These are phyloP conservation scores for Parnassius smintheus DNA, from an alignment of 2,888 invertebrate genomes.

Conservation along the genomic window DNA sequence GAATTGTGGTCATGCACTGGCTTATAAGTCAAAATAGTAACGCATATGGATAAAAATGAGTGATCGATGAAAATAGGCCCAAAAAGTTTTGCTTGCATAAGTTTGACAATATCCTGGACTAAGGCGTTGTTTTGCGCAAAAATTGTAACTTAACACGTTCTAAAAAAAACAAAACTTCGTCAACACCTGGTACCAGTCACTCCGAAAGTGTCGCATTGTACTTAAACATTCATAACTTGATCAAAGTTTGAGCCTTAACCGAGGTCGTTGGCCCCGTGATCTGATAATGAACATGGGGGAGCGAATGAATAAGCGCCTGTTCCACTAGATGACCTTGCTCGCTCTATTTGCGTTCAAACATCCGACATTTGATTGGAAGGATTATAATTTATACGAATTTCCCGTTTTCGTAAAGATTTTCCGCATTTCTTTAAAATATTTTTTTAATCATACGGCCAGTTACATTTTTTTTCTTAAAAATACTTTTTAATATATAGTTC, in stretches of 20 bases:
- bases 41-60: too few species aligned
- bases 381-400: neutral
- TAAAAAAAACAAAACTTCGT: neutral
- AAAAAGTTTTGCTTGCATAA: too few species aligned
- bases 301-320: constrained; percentile 2
- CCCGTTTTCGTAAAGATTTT: neutral
- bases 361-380: neutral
- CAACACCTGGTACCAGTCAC: constrained; percentile 1
- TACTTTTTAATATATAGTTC: too few species aligned
- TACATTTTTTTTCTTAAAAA: neutral
- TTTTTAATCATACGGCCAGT: neutral
- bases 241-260: constrained; percentile 20
- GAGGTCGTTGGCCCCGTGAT: constrained; percentile 6
- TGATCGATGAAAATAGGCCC: too few species aligned
- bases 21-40: too few species aligned
- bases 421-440: neutral
- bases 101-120: too few species aligned
- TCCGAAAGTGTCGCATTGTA: constrained; percentile 1
- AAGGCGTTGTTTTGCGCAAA: too few species aligned
- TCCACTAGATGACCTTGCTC: constrained; percentile 7
- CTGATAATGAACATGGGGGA: constrained; percentile 11
- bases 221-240: constrained; percentile 12
- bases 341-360: constrained; percentile 2
- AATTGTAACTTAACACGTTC: neutral
- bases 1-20: too few species aligned